These are phyloP conservation scores for Pseudococcus longispinus DNA, from an alignment of 2,888 invertebrate genomes.

Conservation along the genomic window DNA sequence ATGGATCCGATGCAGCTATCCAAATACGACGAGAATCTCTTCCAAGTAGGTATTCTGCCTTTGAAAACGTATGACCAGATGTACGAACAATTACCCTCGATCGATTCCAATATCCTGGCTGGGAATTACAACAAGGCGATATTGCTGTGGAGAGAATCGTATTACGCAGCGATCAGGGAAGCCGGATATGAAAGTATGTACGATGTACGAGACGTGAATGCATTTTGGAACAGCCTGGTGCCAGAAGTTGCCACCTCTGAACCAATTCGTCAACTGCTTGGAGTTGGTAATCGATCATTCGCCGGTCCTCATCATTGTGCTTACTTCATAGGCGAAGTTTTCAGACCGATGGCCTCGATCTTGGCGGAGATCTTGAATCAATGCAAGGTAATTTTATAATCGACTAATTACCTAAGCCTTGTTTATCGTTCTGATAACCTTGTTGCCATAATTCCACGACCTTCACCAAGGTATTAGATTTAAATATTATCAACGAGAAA, in stretches of 20 bases:
- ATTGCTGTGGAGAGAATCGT: neutral
- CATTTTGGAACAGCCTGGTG: slow-evolving; percentile 44
- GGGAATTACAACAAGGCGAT: neutral
- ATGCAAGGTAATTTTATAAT: neutral
- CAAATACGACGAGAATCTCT: neutral
- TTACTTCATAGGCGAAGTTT: neutral
- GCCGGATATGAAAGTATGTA: slow-evolving; percentile 21
- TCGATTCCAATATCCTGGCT: neutral
- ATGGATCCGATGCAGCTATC: neutral
- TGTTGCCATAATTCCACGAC: neutral
- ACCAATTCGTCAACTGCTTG: neutral
- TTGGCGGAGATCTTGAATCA: neutral
- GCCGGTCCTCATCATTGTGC: neutral
- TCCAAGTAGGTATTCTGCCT: neutral
- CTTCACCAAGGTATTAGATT: neutral
- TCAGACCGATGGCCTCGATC: neutral
- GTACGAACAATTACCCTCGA: neutral
- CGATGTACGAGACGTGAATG: slow-evolving; percentile 8
- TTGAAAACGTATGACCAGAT: neutral
- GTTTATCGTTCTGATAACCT: neutral
- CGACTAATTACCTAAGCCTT: neutral
- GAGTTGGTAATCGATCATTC: neutral
- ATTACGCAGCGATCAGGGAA: neutral
- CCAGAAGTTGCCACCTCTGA: neutral
- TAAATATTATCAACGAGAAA: neutral